These are phyloP conservation scores for Drosophila neoperkinsi DNA, from an alignment of 2,888 invertebrate genomes.

Conservation along the genomic window DNA sequence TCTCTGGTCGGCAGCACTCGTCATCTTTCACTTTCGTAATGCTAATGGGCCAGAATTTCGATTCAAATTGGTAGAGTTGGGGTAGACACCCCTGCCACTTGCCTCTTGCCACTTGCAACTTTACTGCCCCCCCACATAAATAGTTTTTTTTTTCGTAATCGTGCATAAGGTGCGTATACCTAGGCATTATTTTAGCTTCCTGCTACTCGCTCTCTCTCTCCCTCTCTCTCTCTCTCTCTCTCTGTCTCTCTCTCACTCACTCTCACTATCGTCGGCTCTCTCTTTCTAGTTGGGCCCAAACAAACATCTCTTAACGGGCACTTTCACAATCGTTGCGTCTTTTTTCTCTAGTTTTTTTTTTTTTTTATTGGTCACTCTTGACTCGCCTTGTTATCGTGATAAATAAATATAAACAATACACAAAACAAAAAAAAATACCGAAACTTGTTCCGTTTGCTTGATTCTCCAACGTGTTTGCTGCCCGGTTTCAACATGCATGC, in stretches of 20 bases:
- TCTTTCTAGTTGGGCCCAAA: slow-evolving; percentile 3
- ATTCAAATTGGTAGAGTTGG: slow-evolving; percentile 13
- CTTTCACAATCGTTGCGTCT: slow-evolving; percentile 46
- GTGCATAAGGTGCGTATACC: slow-evolving; percentile 12
- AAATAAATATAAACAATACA: slow-evolving; percentile 53
- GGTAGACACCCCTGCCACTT: background rate
- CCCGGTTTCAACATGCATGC: slow-evolving; percentile 2
- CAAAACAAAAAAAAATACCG: background rate
- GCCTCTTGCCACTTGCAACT: too few species aligned
- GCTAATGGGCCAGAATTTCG: slow-evolving; percentile 40
- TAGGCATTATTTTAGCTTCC: slow-evolving; percentile 11
- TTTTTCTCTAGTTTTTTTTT: background rate
- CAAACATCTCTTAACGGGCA: slow-evolving; percentile 9
- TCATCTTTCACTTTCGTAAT: slow-evolving; percentile 59
- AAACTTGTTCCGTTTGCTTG: slow-evolving; percentile 15
- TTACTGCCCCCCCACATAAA: slow-evolving; percentile 8
- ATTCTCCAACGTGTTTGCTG: slow-evolving; percentile 15
- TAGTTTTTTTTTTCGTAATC: slow-evolving; percentile 25
- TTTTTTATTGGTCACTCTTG: slow-evolving; percentile 4
- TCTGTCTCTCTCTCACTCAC: background rate
- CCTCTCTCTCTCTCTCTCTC: background rate
- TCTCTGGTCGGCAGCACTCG: slow-evolving; percentile 12
- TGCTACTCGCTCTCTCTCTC: background rate
- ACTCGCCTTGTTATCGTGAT: slow-evolving; percentile 41
- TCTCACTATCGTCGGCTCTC: background rate